Evolutionary conservation across 2,797 vertebrate species (phyloP).

Genomic region (Corythornis leucogaster): DNA sequence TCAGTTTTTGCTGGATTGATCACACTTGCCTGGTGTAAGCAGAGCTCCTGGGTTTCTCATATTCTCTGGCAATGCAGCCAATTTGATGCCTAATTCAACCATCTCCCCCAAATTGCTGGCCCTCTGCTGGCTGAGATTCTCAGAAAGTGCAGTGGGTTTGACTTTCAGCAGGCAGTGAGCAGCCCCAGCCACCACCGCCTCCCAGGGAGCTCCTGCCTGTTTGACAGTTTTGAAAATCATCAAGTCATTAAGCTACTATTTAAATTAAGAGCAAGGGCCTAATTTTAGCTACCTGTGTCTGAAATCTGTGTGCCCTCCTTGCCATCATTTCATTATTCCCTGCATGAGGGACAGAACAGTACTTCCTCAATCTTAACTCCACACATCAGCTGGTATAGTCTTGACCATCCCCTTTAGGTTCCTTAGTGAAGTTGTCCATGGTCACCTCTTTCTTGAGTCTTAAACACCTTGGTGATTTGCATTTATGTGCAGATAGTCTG

Average conservation of each 20-base stretch:
- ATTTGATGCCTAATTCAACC: neutral
- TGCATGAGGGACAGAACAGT: neutral
- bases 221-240: constrained; percentile 56
- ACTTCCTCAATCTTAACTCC: neutral
- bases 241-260: constrained; percentile 39
- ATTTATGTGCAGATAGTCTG: neutral
- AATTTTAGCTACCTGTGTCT: constrained; percentile 45
- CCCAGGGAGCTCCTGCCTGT: constrained; percentile 36
- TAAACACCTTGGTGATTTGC: neutral
- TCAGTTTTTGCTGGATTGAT: neutral
- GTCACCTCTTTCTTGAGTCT: neutral
- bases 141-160: neutral
- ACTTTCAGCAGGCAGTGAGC: constrained; percentile 38
- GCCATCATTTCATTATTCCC: neutral
- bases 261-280: constrained; percentile 36
- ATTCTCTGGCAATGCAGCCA: neutral
- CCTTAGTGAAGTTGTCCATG: neutral
- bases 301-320: neutral
- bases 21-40: neutral
- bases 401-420: neutral
- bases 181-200: constrained; percentile 34
- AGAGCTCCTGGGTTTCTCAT: neutral
- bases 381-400: neutral
- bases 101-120: constrained; percentile 12
- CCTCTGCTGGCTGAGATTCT: constrained; percentile 61